phyloP scores from a whole-genome alignment of 2,888 invertebrate species.

The Cheiracanthium punctorium region DNA sequence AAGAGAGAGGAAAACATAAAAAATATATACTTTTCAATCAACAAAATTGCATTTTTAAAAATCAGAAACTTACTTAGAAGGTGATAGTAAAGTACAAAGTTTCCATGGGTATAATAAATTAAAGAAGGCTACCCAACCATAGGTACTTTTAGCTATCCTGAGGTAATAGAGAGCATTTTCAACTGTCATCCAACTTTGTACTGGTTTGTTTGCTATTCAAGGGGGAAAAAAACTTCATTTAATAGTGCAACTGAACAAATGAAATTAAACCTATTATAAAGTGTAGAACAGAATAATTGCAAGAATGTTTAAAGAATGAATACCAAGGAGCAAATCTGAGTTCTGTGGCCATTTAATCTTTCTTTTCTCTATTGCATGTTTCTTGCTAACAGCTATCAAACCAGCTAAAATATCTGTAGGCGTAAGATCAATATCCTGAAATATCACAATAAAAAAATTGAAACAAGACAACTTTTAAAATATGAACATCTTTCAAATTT shows the following conservation, averaged over 20 bases:
- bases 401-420: slow-evolving; percentile 63
- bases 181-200: slow-evolving; percentile 50
- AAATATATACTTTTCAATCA: too few species aligned
- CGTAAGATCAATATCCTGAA: slow-evolving; percentile 50
- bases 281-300: too few species aligned
- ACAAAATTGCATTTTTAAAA: too few species aligned
- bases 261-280: too few species aligned
- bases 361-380: slow-evolving; percentile 54
- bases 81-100: slow-evolving; percentile 34
- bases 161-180: slow-evolving; percentile 49
- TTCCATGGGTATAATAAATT: slow-evolving; percentile 37
- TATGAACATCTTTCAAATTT: too few species aligned
- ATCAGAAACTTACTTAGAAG: slow-evolving; percentile 21
- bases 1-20: not conserved
- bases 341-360: not conserved
- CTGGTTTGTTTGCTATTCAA: not conserved
- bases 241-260: too few species aligned
- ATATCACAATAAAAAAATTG: not conserved
- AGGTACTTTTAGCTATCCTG: slow-evolving; percentile 54
- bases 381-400: slow-evolving; percentile 39
- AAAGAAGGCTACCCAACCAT: slow-evolving; percentile 49
- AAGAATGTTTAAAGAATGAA: too few species aligned
- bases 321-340: not conserved
- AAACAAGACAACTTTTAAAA: too few species aligned
- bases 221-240: not conserved